Conservation (phyloP, 2,888 invertebrate genomes). For the Drosophila paracracens region DNA sequence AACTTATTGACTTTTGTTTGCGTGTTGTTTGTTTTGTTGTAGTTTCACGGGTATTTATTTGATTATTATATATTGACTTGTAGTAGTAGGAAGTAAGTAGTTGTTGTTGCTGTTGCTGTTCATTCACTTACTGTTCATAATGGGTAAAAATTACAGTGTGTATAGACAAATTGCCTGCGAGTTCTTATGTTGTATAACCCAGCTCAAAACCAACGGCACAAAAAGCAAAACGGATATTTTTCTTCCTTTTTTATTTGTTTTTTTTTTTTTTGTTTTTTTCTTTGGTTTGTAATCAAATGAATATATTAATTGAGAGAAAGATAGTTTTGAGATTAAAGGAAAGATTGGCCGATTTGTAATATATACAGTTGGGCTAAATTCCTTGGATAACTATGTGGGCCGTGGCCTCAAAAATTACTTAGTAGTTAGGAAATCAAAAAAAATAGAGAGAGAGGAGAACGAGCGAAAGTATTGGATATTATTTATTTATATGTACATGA, state of each 20-base stretch:
- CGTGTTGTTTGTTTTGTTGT: conserved; percentile 47
- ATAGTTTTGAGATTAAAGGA: conserved; percentile 23
- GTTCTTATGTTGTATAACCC: conserved; percentile 66
- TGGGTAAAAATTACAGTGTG: conserved; percentile 19
- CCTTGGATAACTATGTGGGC: conserved; percentile 33
- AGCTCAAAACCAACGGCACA: conserved; percentile 81
- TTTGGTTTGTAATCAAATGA: conserved; percentile 31
- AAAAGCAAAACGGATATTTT: conserved; percentile 70
- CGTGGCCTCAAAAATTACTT: conserved; percentile 31
- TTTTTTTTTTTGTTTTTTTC: neutral
- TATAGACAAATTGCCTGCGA: conserved; percentile 16
- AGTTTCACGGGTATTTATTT: conserved; percentile 17
- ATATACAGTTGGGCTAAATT: conserved; percentile 50
- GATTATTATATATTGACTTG: conserved; percentile 9
- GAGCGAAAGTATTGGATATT: conserved; percentile 37
- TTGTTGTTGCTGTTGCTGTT: conserved; percentile 20
- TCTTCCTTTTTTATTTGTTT: neutral
- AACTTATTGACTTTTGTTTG: conserved; percentile 64
- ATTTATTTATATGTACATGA: conserved; percentile 68
- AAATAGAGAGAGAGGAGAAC: conserved; percentile 25
- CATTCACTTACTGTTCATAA: conserved; percentile 53
- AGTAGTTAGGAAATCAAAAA: conserved; percentile 43
- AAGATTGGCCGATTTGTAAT: conserved; percentile 33
- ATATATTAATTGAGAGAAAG: conserved; percentile 25
- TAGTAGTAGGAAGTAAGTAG: conserved; percentile 18